Evolutionary conservation across 2,888 invertebrate species (phyloP).

Genomic region (Caenorhabditis angaria): DNA sequence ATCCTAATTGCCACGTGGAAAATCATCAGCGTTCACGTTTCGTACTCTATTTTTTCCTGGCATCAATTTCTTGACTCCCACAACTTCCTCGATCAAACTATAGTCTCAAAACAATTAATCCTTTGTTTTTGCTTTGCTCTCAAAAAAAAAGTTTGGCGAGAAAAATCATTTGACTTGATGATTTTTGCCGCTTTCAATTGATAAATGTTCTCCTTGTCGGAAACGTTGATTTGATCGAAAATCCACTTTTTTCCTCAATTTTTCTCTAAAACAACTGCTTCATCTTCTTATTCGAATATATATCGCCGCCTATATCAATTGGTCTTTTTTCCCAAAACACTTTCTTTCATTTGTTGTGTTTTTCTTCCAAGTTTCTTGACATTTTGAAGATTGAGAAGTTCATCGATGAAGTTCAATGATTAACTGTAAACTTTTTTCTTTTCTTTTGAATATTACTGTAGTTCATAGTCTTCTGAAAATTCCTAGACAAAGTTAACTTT

Average conservation of each 20-base stretch:
- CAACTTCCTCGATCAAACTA: too few species aligned
- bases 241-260: slow-evolving; percentile 8
- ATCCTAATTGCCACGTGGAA: too few species aligned
- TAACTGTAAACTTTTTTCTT: too few species aligned
- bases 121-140: slow-evolving; percentile 12
- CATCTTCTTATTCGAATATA: too few species aligned
- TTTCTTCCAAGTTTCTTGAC: neutral
- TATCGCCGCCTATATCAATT: neutral
- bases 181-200: slow-evolving; percentile 11
- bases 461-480: too few species aligned
- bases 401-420: too few species aligned
- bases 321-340: neutral
- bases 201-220: slow-evolving; percentile 27
- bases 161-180: slow-evolving; percentile 9
- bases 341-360: neutral
- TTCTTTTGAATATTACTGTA: too few species aligned
- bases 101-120: slow-evolving; percentile 11
- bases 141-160: slow-evolving; percentile 2
- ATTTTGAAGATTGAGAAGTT: neutral
- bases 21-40: neutral
- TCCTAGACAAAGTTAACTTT: neutral
- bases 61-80: neutral
- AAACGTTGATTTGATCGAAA: slow-evolving; percentile 8
- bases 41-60: neutral
- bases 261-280: slow-evolving; percentile 6